Conservation (phyloP, 2,113 vertebrate species). For the Amphiprion ocellaris region DNA sequence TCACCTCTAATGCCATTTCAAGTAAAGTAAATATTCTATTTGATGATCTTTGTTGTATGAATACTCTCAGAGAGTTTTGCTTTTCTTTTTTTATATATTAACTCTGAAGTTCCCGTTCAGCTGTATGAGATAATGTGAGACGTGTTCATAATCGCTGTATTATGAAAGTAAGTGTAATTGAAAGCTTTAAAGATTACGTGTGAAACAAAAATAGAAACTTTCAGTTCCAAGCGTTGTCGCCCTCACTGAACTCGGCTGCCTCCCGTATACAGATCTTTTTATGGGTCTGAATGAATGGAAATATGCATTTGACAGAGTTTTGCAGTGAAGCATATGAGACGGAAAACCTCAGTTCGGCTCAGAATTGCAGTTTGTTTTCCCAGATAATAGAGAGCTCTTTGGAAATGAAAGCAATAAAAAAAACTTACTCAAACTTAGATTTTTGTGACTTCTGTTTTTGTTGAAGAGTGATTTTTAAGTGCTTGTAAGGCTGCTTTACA, state of each 20-base stretch:
- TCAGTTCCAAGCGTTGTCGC: conserved; percentile 68
- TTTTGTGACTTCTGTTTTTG: conserved; percentile 23
- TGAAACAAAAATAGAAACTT: conserved; percentile 68
- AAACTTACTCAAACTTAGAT: conserved; percentile 53
- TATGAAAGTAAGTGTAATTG: conserved; percentile 66
- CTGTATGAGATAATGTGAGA: conserved; percentile 52
- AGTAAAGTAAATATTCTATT: conserved; percentile 66
- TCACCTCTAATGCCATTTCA: conserved; percentile 67
- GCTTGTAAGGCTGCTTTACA: background rate
- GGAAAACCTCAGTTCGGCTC: conserved; percentile 63
- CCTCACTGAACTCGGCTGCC: conserved; percentile 63
- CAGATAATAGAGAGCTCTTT: conserved; percentile 74
- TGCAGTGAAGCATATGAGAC: conserved; percentile 66
- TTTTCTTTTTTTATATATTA: conserved; percentile 29
- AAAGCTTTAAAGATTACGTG: conserved; percentile 78
- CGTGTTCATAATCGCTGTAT: conserved; percentile 61
- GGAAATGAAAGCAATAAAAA: conserved; percentile 87
- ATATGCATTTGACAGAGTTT: conserved; percentile 73
- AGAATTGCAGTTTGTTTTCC: conserved; percentile 52
- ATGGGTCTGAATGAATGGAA: conserved; percentile 66
- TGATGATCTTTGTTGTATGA: conserved; percentile 64
- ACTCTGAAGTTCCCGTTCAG: conserved; percentile 49
- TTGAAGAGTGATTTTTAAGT: background rate
- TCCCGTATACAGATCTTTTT: conserved; percentile 59
- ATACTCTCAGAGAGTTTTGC: conserved; percentile 35